Conservation (phyloP, 2,888 invertebrate species). For the Esperia sulphurella region DNA sequence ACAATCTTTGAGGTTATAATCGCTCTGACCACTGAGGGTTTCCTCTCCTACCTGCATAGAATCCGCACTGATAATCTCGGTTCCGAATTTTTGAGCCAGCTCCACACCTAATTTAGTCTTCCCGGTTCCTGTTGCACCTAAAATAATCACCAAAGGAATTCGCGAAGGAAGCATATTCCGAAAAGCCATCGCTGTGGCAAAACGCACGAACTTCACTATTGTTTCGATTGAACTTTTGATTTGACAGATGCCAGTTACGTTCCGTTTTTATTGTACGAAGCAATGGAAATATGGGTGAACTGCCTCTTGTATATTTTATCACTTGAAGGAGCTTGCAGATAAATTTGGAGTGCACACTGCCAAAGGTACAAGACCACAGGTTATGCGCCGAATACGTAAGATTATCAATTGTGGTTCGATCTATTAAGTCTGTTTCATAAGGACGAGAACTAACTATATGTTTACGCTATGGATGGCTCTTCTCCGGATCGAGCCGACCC, state of each 20-base stretch:
- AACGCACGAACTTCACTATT: constrained; percentile 66
- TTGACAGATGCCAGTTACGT: background rate
- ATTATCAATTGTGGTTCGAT: no score
- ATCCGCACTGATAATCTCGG: constrained; percentile 98
- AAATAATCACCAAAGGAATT: constrained; percentile 90
- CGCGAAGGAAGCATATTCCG: constrained; percentile 56
- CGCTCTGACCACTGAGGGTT: background rate
- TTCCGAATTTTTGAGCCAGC: constrained; percentile 89
- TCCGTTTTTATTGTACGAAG: background rate
- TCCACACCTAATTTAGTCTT: constrained; percentile 97
- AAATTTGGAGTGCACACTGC: no score
- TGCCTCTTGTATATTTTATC: no score
- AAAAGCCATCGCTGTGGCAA: constrained; percentile 55
- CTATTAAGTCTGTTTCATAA: no score
- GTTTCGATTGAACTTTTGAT: constrained; percentile 38
- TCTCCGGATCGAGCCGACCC: no score
- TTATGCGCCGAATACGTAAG: no score
- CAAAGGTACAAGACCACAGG: no score
- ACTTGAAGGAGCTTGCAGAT: no score
- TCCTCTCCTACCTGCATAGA: constrained; percentile 93
- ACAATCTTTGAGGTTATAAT: constrained; percentile 6
- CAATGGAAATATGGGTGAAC: no score
- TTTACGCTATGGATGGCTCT: no score
- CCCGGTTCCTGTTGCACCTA: constrained; percentile 98
- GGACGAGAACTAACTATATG: no score